A percentile compares a stretch with the other conserved stretches of the same genome.
phyloP scores from a whole-genome alignment of 2,113 vertebrate genomes.

The Acanthochromis polyacanthus region DNA sequence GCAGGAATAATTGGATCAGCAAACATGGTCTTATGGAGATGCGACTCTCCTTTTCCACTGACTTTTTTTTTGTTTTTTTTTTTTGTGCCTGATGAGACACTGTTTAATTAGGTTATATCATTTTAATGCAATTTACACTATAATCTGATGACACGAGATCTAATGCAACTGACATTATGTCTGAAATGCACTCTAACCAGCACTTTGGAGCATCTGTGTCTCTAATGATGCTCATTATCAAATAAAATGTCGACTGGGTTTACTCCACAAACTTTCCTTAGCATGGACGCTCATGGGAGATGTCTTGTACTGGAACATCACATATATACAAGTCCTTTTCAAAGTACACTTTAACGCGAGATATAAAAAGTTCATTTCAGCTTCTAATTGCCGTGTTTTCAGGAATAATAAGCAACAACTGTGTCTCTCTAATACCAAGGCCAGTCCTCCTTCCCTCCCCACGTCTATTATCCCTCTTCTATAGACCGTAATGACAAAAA shows the following conservation, averaged over 20 bases:
- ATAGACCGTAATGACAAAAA: slow-evolving; percentile 66
- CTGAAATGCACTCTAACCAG: slow-evolving; percentile 59
- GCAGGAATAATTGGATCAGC: slow-evolving; percentile 75
- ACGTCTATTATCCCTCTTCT: slow-evolving; percentile 62
- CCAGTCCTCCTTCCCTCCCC: slow-evolving; percentile 17
- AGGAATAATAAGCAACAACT: slow-evolving; percentile 13
- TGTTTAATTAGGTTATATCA: slow-evolving; percentile 59
- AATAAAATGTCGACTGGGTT: slow-evolving; percentile 35
- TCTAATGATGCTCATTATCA: slow-evolving; percentile 60
- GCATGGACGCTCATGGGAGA: slow-evolving; percentile 13
- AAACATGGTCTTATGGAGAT: slow-evolving; percentile 57
- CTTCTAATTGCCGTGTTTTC: slow-evolving; percentile 36
- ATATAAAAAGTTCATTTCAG: slow-evolving; percentile 15
- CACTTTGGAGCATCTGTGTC: slow-evolving; percentile 40
- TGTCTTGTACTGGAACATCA: background rate
- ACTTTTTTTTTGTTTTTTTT: slow-evolving; percentile 19
- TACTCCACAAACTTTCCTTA: slow-evolving; percentile 23
- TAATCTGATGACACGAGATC: slow-evolving; percentile 54
- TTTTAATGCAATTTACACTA: slow-evolving; percentile 56
- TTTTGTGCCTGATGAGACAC: slow-evolving; percentile 40
- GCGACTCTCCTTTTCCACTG: slow-evolving; percentile 41
- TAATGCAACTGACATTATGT: slow-evolving; percentile 51
- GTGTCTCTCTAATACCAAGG: slow-evolving; percentile 37
- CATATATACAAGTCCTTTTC: background rate
- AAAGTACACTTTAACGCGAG: background rate